Percentiles rank a stretch among this genome's conserved stretches.
phyloP scores from a whole-genome alignment of 2,113 vertebrate species.

The Glaucidium brasilianum region DNA sequence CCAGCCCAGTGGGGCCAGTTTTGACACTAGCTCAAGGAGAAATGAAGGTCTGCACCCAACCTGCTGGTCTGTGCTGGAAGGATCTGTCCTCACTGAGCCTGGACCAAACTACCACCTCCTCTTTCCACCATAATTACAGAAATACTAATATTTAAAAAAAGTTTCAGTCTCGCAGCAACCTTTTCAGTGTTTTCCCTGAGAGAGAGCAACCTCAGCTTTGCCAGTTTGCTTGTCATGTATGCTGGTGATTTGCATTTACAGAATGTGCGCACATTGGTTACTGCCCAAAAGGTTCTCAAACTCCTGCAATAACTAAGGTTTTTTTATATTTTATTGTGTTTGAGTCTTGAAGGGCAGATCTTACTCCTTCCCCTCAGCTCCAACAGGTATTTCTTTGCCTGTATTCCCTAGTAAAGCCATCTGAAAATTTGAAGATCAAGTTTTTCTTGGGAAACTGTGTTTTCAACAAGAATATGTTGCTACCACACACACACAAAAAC shows the following conservation, averaged over 20 bases:
- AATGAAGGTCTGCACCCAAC: not conserved
- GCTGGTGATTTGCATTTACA: not conserved
- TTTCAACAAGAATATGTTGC: not conserved
- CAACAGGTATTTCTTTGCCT: not conserved
- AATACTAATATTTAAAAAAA: not conserved
- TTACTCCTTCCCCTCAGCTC: not conserved
- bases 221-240: not conserved
- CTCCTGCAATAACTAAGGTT: not conserved
- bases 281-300: not conserved
- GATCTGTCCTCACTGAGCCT: not conserved
- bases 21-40: not conserved
- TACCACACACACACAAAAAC: not conserved
- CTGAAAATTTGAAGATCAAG: not conserved
- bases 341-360: not conserved
- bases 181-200: not conserved
- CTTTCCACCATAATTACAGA: not conserved
- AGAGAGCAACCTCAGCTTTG: not conserved
- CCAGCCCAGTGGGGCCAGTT: not conserved
- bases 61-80: not conserved
- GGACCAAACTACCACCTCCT: rapidly evolving
- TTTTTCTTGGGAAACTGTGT: not conserved
- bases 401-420: not conserved
- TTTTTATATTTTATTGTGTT: not conserved
- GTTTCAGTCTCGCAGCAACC: not conserved
- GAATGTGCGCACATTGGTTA: not conserved